Base-by-base conservation (phyloP, 1,140 invertebrate species). In the Caenorhabditis inopinata region DNA sequence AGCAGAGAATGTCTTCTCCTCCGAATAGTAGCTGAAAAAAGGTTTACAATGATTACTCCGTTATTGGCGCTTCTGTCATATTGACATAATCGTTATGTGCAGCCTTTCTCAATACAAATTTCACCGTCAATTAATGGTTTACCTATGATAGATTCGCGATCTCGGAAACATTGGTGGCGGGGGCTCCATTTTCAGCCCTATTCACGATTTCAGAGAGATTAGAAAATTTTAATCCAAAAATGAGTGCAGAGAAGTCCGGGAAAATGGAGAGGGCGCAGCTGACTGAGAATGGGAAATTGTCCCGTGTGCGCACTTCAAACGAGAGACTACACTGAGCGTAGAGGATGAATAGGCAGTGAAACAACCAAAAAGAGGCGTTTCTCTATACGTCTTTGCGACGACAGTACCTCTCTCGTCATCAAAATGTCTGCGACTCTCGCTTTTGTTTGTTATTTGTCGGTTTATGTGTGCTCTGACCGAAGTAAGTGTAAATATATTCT, bases 1-100 rank as follows among this genome's bases (percentile, higher is more conserved):
- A 18, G 80, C 78, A 12, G 62, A 38, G 42, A 84, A 83, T 2
- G 81, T 79, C 16, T 83, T 80, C 74, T 84, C 82, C 53, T 84
- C 83, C 23, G 83, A 76, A 62, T 84, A 84, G 35, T 84, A 84
- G 46, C 83, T 84, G 73, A 42, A 83, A 83, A 49, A 16, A n/a
- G n/a, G n/a, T n/a, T n/a, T n/a, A n/a, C n/a, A n/a, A n/a, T n/a
- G n/a, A n/a, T n/a, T n/a, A n/a, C n/a, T n/a, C n/a, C n/a, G n/a
- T n/a, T n/a, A n/a, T n/a, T n/a, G n/a, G n/a, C n/a, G n/a, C n/a
- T n/a, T n/a, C n/a, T n/a, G n/a, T n/a, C n/a, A n/a, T n/a, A n/a
- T n/a, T n/a, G n/a, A n/a, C n/a, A n/a, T n/a, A n/a, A n/a, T n/a
- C n/a, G n/a, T n/a, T n/a, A n/a, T n/a, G n/a, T n/a, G n/a, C n/a